Evolutionary conservation across 2,113 vertebrate species (phyloP), one percentile per base, ranked within the genome.

Genomic region (Gopherus evgoodei): DNA sequence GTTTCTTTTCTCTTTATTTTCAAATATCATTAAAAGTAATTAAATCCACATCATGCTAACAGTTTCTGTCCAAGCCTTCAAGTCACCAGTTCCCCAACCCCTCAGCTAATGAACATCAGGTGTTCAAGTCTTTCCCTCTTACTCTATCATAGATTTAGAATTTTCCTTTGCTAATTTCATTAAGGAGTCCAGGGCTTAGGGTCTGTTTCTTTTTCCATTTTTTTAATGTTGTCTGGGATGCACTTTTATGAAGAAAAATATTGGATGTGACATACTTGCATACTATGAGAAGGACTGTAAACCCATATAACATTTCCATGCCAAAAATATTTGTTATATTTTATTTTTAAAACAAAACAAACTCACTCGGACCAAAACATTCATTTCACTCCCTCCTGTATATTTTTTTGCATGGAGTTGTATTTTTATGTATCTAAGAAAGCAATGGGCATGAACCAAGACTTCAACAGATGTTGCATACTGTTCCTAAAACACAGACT

Each of bases 311-410:
- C 95, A 88, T 94, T 97, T 95, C 35, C 88, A 89, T 83, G 97
- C 97, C 97, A 98, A 95, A 97, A 97, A 95, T 56, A 91, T 92
- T 96, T 97, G 94, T 95, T 93, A 93, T 93, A 87, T 94, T 94
- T 97, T 96, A 94, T 88, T 91, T 90, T 91, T 96, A 96, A 96
- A 96, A 95, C 93, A 97, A 97, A 91, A 76, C 85, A 83, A 97
- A 96, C 82, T 93, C 89, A 91, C 95, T 96, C 91, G 93, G 96
- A 96, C 89, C 92, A 94, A 96, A 97, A 88, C 95, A 96, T 93
- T 93, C 95, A 93, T 95, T 97, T 93, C 54, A 95, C 92, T 96
- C 72, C 49, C 82, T 98, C 91, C 89, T 79, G 50, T 94, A 75
- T 24, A 79, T 93, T 89, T 87, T 81, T 91, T 95, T 54, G 57